Evolutionary conservation across 2,113 vertebrate species (phyloP).

Genomic region (Hemicordylus capensis): DNA sequence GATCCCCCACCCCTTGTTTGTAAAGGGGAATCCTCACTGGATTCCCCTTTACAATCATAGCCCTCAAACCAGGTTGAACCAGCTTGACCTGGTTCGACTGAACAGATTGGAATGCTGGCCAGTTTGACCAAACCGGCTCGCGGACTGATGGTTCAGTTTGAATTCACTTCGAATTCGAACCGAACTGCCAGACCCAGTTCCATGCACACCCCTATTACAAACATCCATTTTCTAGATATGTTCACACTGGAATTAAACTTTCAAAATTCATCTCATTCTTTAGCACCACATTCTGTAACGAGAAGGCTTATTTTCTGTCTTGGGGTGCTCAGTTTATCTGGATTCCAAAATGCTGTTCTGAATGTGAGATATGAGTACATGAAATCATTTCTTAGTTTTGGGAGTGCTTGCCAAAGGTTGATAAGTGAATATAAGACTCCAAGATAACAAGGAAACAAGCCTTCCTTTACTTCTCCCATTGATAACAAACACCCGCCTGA

Average conservation of each 20-base stretch:
- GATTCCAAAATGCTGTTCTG: background rate
- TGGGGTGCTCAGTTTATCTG: background rate
- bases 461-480: constrained; percentile 23
- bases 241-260: background rate
- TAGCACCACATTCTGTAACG: constrained; percentile 11
- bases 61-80: too few relatives aligned
- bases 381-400: background rate
- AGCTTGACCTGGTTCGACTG: too few relatives aligned
- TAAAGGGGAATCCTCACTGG: too few relatives aligned
- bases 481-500: constrained; percentile 48
- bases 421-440: background rate
- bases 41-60: too few relatives aligned
- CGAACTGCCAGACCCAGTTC: too few relatives aligned
- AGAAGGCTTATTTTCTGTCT: constrained; percentile 36
- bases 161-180: too few relatives aligned
- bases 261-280: background rate
- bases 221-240: background rate
- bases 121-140: too few relatives aligned
- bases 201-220: too few relatives aligned
- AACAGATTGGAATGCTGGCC: too few relatives aligned
- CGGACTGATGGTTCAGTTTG: too few relatives aligned
- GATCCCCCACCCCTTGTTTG: too few relatives aligned
- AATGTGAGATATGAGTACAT: background rate
- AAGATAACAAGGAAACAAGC: constrained; percentile 1
- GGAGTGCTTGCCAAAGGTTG: background rate